Conservation (phyloP, 2,113 vertebrate species). For the Orthonyx spaldingii region DNA sequence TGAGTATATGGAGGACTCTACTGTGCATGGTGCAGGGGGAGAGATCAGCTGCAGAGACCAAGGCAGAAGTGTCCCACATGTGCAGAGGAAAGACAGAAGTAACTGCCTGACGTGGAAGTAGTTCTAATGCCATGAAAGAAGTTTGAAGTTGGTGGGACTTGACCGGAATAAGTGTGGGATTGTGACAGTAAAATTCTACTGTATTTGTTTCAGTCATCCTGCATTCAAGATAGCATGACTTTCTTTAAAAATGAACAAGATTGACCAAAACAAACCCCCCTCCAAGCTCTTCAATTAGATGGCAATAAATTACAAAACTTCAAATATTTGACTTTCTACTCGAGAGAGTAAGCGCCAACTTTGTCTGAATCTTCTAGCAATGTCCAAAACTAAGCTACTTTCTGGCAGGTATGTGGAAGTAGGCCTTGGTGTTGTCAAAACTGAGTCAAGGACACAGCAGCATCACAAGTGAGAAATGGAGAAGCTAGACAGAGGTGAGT, state of each 20-base stretch:
- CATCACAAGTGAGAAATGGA: background rate
- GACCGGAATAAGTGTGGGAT: background rate
- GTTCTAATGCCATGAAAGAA: background rate
- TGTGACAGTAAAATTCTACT: background rate
- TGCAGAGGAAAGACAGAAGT: background rate
- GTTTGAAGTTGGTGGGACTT: background rate
- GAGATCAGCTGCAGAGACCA: background rate
- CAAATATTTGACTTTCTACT: background rate
- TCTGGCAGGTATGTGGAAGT: background rate
- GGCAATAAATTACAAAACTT: background rate
- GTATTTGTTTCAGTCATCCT: background rate
- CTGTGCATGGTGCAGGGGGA: background rate
- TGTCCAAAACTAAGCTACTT: background rate
- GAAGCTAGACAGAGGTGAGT: background rate
- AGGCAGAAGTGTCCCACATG: background rate
- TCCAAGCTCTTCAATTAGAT: background rate
- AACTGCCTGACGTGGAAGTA: background rate
- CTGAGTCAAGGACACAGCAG: background rate
- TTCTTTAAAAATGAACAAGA: background rate
- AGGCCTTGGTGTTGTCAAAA: background rate
- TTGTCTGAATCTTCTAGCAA: background rate
- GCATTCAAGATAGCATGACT: background rate
- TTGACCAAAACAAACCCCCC: accelerated
- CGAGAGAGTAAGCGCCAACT: accelerated
- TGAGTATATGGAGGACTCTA: background rate